Percentiles rank a stretch among this genome's conserved stretches.
phyloP scores from a whole-genome alignment of 1,140 invertebrate species.

The Aporrectodea caliginosa region DNA sequence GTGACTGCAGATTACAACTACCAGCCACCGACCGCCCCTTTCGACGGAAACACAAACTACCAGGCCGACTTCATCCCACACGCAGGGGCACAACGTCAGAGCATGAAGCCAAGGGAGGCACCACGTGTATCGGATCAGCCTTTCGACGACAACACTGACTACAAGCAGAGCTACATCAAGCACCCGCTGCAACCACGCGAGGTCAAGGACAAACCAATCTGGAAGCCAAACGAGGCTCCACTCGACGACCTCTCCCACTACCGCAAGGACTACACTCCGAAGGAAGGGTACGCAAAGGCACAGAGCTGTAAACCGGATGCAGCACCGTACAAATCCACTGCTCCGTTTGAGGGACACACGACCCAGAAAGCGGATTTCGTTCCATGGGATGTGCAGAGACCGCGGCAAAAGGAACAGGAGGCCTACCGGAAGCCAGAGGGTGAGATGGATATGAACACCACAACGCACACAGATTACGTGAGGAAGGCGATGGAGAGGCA shows the following conservation, averaged over 20 bases:
- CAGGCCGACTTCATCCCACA: slow-evolving; percentile 50
- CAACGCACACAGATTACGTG: slow-evolving; percentile 36
- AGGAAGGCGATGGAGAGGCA: slow-evolving; percentile 40
- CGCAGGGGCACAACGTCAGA: slow-evolving; percentile 32
- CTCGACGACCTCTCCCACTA: slow-evolving; percentile 53
- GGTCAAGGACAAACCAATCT: slow-evolving; percentile 40
- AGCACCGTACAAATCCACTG: slow-evolving; percentile 31
- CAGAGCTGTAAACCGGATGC: slow-evolving; percentile 33
- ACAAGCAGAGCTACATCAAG: slow-evolving; percentile 49
- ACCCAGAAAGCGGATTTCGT: slow-evolving; percentile 40
- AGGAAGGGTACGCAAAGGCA: slow-evolving; percentile 31
- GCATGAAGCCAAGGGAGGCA: slow-evolving; percentile 45
- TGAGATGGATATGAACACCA: slow-evolving; percentile 45
- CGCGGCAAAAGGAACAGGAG: slow-evolving; percentile 30
- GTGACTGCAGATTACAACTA: slow-evolving; percentile 42
- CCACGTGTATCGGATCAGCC: slow-evolving; percentile 37
- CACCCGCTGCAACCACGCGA: slow-evolving; percentile 45
- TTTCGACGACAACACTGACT: slow-evolving; percentile 51
- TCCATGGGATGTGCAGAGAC: slow-evolving; percentile 36
- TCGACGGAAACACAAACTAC: slow-evolving; percentile 52
- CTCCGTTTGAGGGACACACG: slow-evolving; percentile 39
- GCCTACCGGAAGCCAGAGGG: slow-evolving; percentile 40
- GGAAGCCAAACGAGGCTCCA: slow-evolving; percentile 40
- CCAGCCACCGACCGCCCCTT: slow-evolving; percentile 46
- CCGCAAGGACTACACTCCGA: slow-evolving; percentile 49